Evolutionary conservation across 2,888 invertebrate genomes (phyloP).

Genomic region (Polia nebulosa): DNA sequence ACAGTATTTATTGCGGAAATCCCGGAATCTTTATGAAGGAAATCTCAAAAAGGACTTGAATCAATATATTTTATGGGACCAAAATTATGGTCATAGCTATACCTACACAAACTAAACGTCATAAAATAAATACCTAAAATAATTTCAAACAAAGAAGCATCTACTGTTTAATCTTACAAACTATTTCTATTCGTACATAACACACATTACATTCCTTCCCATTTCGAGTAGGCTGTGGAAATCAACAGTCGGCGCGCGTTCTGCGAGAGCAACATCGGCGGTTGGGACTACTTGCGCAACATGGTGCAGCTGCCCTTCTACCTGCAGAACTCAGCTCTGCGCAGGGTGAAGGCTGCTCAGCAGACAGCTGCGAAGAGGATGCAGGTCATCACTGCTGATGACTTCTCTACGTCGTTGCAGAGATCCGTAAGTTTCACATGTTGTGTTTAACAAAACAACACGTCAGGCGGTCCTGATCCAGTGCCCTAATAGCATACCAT

Average conservation of each 20-base stretch:
- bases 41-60: neutral
- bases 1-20: neutral
- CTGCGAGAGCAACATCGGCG: slow-evolving; percentile 98
- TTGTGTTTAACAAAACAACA: too few relatives aligned
- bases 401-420: slow-evolving; percentile 87
- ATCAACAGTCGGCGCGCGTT: slow-evolving; percentile 96
- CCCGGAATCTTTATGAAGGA: neutral
- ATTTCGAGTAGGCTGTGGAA: slow-evolving; percentile 94
- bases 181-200: neutral
- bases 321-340: slow-evolving; percentile 98
- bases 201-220: slow-evolving; percentile 4
- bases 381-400: slow-evolving; percentile 90
- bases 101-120: slow-evolving; percentile 2
- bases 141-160: neutral
- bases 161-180: neutral
- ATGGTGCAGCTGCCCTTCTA: slow-evolving; percentile 99
- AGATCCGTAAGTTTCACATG: slow-evolving; percentile 89
- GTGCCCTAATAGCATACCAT: too few relatives aligned
- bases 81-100: neutral
- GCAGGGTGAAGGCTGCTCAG: slow-evolving; percentile 97
- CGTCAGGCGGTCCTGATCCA: too few relatives aligned
- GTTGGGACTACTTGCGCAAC: slow-evolving; percentile 98
- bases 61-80: neutral
- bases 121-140: neutral
- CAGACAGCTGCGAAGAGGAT: slow-evolving; percentile 92